Percentiles rank a stretch among this genome's conserved stretches.
Evolutionary conservation across 1,140 invertebrate species (phyloP).

Genomic region (Muscidifurax raptorellus): DNA sequence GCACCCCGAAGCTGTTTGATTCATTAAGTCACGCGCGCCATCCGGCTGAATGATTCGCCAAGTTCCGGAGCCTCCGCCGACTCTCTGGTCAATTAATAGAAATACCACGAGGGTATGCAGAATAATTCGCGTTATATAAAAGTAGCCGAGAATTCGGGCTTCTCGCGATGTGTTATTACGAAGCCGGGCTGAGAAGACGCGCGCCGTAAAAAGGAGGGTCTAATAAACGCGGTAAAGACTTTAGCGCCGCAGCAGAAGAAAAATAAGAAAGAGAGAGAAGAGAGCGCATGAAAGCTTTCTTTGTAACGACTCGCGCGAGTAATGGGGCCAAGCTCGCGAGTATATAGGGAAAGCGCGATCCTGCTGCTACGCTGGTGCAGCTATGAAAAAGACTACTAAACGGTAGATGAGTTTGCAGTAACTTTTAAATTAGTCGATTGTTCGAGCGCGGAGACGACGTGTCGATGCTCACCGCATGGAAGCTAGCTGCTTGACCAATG

Average conservation of each 20-base stretch:
- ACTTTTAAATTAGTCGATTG: conserved; percentile 64
- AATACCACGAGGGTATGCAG: background rate
- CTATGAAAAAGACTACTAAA: conserved; percentile 53
- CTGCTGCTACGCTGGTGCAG: background rate
- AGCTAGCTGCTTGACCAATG: too few species aligned
- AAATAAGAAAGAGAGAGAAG: background rate
- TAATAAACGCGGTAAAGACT: conserved; percentile 19
- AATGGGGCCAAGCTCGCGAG: background rate
- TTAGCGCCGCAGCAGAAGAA: background rate
- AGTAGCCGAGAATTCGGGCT: background rate
- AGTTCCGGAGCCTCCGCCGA: background rate
- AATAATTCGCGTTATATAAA: conserved; percentile 1
- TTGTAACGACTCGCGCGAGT: conserved; percentile 20
- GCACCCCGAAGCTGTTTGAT: background rate
- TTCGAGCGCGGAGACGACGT: background rate
- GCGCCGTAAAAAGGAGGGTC: background rate
- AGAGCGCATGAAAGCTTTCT: conserved; percentile 15
- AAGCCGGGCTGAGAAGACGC: background rate
- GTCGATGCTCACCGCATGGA: background rate
- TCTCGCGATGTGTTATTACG: conserved; percentile 2
- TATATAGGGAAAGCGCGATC: background rate
- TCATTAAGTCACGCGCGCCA: background rate
- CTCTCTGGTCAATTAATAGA: background rate
- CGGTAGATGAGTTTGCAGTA: conserved; percentile 59
- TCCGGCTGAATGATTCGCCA: background rate